Base-by-base conservation (phyloP, 2,797 vertebrate species). In the Acanthopagrus latus region DNA sequence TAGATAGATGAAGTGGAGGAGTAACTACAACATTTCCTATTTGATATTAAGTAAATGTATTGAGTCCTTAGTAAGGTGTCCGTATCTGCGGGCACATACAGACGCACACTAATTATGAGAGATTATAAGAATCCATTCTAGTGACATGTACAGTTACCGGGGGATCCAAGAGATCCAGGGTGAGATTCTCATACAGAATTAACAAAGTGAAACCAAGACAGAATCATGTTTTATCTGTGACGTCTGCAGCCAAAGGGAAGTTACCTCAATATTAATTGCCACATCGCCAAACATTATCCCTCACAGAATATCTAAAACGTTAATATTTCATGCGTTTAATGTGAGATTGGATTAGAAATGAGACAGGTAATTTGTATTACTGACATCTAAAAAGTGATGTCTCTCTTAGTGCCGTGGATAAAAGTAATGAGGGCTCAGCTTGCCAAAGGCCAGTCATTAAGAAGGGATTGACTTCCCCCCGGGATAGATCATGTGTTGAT, bases 371-470 rank as follows among this genome's bases (percentile, higher is more conserved):
- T 84, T 76, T 71, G 16, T 74, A 74, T 62, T 47, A 71, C 72
- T 60, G 56, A 44, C 58, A 77, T 69, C 54, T 69, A 50, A 48
- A 48, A 83, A 48, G 41, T 12, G 64, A 71, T 63, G 17, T 83
- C 62, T 74, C 14, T 67, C n/a, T 54, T 60, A 57, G 27, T 67
- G 62, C 43, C 44, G 25, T 67, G 38, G 50, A 41, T 55, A 76
- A 67, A 83, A 73, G 51, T 70, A 86, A 73, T 78, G 38, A 79
- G 67, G 80, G 66, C 57, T 80, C 69, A 75, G 67, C 66, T 62
- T 83, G 70, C 74, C 81, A 83, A 75, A 82, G 66, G 81, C 74
- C 68, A 55, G 59, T 82, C 74, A 64, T 88, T 82, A 83, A 60
- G 50, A 87, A 68, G n/a, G 59, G 69, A 64, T 48, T 71, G 71